A percentile compares a stretch with the other conserved stretches of the same genome.
These are phyloP conservation scores for Creontiades dilutus DNA, from an alignment of 2,888 invertebrate genomes.

Conservation along the genomic window DNA sequence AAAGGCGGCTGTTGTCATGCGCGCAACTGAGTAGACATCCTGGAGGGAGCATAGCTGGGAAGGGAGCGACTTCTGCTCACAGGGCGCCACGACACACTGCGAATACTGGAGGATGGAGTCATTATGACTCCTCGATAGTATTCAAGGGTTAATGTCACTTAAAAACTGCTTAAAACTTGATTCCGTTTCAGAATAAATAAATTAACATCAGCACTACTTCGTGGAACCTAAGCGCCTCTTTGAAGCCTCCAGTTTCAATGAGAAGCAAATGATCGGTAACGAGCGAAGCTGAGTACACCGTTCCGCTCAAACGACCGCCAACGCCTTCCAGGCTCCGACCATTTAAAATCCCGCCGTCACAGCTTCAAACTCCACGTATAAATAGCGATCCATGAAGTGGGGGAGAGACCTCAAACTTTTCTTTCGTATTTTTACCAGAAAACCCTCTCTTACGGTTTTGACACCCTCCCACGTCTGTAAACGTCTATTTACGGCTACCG, in stretches of 20 bases:
- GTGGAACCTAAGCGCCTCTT: too few species aligned
- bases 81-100: too few species aligned
- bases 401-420: not conserved
- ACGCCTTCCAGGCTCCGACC: conserved; percentile 10
- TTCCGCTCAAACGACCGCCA: conserved; percentile 17
- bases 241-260: not conserved
- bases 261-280: conserved; percentile 18
- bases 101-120: too few species aligned
- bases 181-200: too few species aligned
- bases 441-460: not conserved
- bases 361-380: not conserved
- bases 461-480: conserved; percentile 39
- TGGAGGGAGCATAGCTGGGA: too few species aligned
- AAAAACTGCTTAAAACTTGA: too few species aligned
- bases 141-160: too few species aligned
- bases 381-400: not conserved
- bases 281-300: conserved; percentile 23
- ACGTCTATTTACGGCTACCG: conserved; percentile 30
- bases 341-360: conserved; percentile 4
- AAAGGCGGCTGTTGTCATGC: too few species aligned
- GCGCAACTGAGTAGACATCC: too few species aligned
- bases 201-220: too few species aligned
- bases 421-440: conserved; percentile 31
- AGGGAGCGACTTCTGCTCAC: too few species aligned
- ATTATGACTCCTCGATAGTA: too few species aligned